phyloP scores from a whole-genome alignment of 92 coral and sea anemone genomes.

The Phymanthus crucifer region DNA sequence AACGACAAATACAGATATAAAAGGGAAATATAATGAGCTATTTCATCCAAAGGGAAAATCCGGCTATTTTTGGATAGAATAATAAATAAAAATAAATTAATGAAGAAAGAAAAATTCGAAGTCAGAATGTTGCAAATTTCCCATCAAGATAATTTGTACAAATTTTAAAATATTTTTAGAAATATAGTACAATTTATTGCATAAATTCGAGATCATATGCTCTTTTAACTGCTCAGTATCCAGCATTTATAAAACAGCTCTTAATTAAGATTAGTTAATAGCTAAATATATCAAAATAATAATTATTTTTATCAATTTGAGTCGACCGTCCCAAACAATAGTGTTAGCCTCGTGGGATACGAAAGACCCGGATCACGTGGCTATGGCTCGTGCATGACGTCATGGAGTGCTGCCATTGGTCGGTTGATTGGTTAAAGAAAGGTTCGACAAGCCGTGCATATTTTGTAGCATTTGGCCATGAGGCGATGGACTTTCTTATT shows the following conservation, averaged over 20 bases:
- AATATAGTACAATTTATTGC: background rate
- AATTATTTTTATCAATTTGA: background rate
- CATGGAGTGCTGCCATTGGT: conserved; percentile 79
- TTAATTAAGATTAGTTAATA: background rate
- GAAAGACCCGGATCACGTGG: conserved; percentile 66
- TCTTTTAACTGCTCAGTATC: background rate
- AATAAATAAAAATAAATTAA: too few relatives aligned
- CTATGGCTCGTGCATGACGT: conserved; percentile 60
- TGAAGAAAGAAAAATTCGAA: too few relatives aligned
- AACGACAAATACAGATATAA: background rate
- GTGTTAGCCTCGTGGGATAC: conserved; percentile 78
- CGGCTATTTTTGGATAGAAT: too few relatives aligned
- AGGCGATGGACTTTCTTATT: conserved; percentile 37
- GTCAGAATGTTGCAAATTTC: too few relatives aligned
- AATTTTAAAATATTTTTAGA: background rate
- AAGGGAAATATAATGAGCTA: background rate
- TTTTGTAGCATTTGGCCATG: conserved; percentile 46
- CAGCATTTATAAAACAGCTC: background rate
- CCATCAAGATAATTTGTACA: too few relatives aligned
- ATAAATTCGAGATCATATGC: background rate
- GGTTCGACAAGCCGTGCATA: conserved; percentile 67
- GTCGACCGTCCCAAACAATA: background rate
- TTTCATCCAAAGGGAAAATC: background rate
- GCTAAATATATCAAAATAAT: conserved; percentile 5
- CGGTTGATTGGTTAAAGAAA: conserved; percentile 42